phyloP scores from a whole-genome alignment of 92 coral and sea anemone genomes.

The Epizoanthus rinbou region DNA sequence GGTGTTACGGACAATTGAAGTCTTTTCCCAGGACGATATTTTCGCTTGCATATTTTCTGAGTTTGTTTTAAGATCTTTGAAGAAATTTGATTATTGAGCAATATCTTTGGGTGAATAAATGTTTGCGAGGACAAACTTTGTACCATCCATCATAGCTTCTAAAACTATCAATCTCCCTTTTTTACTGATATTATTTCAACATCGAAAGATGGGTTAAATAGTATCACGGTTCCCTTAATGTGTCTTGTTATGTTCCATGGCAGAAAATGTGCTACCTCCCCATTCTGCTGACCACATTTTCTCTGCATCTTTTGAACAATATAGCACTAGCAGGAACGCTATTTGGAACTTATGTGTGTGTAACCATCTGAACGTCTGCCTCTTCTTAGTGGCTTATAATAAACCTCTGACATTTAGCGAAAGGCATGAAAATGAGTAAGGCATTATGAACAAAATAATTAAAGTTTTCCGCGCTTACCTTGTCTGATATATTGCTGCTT shows the following conservation, averaged over 20 bases:
- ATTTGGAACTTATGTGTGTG: neutral
- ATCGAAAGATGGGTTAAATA: neutral
- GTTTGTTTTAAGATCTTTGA: too few species aligned
- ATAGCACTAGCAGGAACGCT: neutral
- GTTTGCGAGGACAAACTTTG: too few species aligned
- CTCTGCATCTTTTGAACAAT: neutral
- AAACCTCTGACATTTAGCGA: neutral
- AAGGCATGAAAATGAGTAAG: neutral
- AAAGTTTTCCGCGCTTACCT: neutral
- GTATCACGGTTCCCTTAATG: neutral
- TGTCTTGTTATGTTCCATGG: neutral
- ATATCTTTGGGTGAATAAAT: too few species aligned
- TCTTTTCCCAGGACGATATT: too few species aligned
- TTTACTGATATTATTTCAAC: neutral
- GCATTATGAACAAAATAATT: neutral
- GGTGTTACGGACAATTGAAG: too few species aligned
- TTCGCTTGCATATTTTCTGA: too few species aligned
- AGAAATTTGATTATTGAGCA: too few species aligned
- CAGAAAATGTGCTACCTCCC: neutral
- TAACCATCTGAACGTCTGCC: neutral
- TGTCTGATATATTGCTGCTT: neutral
- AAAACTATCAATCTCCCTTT: neutral
- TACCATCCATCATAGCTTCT: neutral
- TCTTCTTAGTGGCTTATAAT: neutral
- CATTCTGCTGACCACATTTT: neutral